These are phyloP conservation scores for Unio delphinus DNA, from an alignment of 2,888 invertebrate genomes.

Conservation along the genomic window DNA sequence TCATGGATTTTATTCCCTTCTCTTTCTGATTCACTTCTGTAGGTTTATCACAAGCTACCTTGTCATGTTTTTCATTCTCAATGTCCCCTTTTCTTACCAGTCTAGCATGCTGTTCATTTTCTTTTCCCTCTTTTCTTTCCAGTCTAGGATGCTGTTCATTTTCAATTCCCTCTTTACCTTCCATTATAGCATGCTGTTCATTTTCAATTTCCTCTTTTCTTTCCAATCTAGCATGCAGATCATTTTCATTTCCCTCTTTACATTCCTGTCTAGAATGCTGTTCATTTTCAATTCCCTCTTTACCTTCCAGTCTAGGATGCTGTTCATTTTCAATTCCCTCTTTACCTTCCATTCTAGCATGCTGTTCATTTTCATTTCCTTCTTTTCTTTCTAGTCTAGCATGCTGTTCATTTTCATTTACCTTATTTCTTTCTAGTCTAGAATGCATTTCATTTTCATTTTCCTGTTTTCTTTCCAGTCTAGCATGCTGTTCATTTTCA, in stretches of 20 bases:
- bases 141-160: not conserved
- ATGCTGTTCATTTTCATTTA: slow-evolving; percentile 3
- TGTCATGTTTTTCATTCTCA: not conserved
- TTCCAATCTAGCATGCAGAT: not conserved
- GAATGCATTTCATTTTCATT: not conserved
- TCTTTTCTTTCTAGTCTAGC: not conserved
- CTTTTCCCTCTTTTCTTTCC: not conserved
- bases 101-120: not conserved
- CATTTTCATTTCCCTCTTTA: not conserved
- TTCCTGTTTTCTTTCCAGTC: not conserved
- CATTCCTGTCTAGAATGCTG: not conserved
- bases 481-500: not conserved
- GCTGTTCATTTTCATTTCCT: not conserved
- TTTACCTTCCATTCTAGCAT: not conserved
- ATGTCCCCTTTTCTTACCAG: not conserved
- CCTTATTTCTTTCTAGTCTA: no score
- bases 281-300: not conserved
- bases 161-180: not conserved
- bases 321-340: not conserved
- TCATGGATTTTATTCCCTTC: slow-evolving; percentile 8
- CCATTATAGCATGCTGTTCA: no score
- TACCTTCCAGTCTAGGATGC: not conserved
- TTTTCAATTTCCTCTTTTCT: not conserved
- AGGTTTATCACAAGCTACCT: not conserved
- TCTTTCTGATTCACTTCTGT: not conserved